Conservation (phyloP, 23 tunicate genomes). For the Ciona savignyi region DNA sequence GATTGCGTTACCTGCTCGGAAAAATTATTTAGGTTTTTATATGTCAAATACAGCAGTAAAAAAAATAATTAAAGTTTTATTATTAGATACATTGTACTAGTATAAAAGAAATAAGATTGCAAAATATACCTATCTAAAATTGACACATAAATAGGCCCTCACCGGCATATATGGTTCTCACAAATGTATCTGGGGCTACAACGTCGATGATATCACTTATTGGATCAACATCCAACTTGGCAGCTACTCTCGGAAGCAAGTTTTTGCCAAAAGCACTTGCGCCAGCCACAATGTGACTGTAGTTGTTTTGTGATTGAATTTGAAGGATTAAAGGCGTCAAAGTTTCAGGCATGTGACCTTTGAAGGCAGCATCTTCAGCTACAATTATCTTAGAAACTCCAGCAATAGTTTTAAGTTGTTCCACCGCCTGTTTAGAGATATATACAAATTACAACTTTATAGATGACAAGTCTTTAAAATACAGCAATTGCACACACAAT, state of each 20-base stretch:
- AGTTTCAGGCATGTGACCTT: constrained; percentile 78
- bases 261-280: constrained; percentile 95
- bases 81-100: no score
- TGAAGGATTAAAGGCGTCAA: constrained; percentile 50
- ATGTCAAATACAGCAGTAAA: not conserved
- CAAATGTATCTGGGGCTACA: constrained; percentile 86
- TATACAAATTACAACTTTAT: not conserved
- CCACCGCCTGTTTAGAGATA: constrained; percentile 37
- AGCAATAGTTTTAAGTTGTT: constrained; percentile 43
- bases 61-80: no score
- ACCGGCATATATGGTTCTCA: constrained; percentile 99
- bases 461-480: no score
- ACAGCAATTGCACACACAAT: no score
- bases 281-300: constrained; percentile 84
- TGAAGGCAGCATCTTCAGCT: constrained; percentile 61
- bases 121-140: no score
- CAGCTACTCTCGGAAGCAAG: constrained; percentile 91
- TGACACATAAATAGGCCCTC: not conserved
- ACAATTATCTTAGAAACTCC: constrained; percentile 72
- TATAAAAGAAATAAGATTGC: no score
- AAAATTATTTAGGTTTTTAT: not conserved
- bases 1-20: constrained; percentile 68
- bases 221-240: constrained; percentile 89
- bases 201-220: constrained; percentile 89
- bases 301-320: constrained; percentile 36